phyloP scores from a whole-genome alignment of 2,888 invertebrate genomes.

The Archips crataeganus region DNA sequence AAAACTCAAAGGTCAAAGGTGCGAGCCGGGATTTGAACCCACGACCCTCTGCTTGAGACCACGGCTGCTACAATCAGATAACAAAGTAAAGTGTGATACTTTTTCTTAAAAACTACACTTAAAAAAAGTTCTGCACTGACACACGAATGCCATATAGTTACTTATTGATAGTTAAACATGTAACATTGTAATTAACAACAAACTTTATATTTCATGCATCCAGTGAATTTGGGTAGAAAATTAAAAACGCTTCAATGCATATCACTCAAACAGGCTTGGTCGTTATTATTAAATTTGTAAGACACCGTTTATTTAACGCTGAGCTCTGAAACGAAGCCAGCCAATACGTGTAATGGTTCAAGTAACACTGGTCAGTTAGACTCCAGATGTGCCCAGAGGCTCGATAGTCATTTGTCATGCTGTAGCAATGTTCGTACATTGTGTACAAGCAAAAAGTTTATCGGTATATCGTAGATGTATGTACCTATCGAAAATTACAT shows the following conservation, averaged over 20 bases:
- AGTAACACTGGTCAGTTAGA: conserved; percentile 42
- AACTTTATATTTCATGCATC: not conserved
- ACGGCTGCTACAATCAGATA: no score
- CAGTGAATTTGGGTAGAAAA: conserved; percentile 15
- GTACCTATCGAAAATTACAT: conserved; percentile 1
- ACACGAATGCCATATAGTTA: no score
- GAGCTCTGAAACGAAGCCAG: not conserved
- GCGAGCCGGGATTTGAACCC: no score
- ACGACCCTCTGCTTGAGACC: no score
- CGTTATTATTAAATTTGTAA: conserved; percentile 27
- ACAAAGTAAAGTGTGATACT: no score
- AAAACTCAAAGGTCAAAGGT: no score
- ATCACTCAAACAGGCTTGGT: conserved; percentile 19
- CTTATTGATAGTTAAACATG: no score
- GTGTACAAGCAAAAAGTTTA: conserved; percentile 48
- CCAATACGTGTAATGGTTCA: not conserved
- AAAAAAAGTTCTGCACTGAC: no score
- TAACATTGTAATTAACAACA: not conserved
- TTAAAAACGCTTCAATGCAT: conserved; percentile 20
- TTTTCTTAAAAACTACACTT: no score
- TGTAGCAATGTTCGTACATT: conserved; percentile 53
- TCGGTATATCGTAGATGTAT: not conserved
- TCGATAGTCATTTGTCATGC: conserved; percentile 64
- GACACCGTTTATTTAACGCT: not conserved
- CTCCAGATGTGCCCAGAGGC: conserved; percentile 52